Evolutionary conservation across 2,888 invertebrate species (phyloP), one percentile per base, ranked within the genome.

Genomic region (Oligia fasciuncula): DNA sequence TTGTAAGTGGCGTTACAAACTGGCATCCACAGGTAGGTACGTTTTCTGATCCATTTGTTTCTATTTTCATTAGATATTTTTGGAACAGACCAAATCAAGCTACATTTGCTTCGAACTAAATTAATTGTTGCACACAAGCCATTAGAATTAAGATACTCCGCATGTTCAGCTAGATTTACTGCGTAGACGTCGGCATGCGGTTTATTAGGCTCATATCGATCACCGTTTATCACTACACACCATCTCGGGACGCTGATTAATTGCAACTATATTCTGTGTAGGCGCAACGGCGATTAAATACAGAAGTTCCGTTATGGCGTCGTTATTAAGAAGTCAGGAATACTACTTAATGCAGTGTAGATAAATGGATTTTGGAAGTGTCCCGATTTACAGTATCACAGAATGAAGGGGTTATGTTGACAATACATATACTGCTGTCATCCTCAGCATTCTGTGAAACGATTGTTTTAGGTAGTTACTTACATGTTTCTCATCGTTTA

Each of bases 191-290:
- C 65, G 82, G 65, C 11, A 57, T 68, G 40, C 40, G 60, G 40
- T 76, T 51, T 85, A 79, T 75, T 77, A 78, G 67, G 57, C 51
- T 54, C 46, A 71, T 73, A 84, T 82, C 77, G 79, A 86, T 84
- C 73, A 79, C 57, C 63, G 72, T 85, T 75, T 78, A 80, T 86
- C 82, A 79, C 77, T 69, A 68, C 67, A 80, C 67, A 82, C 78
- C 43, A 79, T 79, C 68, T 60, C 43, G 5, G 62, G 72, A 84
- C 84, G 72, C 66, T 73, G 80, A 87, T 82, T 76, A 76, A 86
- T 88, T 80, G 88, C 86, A 70, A 82, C 43, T 76, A 63, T 63
- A 79, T 83, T 84, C 76, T 54, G 23, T 23, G 70, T 43, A 84
- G 86, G 77, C 81, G 80, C 73, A 40, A 46, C 2, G 17, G 17